Percentiles rank a stretch among this genome's conserved stretches.
Conservation (phyloP, 2,888 invertebrate genomes). For the Hylaea fasciaria region DNA sequence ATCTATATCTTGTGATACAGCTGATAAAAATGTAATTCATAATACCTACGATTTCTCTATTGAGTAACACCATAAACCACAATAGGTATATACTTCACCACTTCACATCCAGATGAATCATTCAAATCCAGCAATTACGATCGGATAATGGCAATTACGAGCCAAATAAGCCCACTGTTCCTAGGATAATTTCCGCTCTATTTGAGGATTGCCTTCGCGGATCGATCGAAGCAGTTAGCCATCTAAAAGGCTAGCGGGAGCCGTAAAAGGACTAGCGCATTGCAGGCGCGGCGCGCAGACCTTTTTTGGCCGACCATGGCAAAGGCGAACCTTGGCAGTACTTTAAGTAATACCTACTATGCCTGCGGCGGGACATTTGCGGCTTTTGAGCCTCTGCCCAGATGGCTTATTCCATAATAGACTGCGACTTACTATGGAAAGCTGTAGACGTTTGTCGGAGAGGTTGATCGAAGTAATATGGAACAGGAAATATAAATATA, state of each 20-base stretch:
- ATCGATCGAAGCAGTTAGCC: constrained; percentile 55
- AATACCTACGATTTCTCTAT: too few species aligned
- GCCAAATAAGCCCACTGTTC: constrained; percentile 26
- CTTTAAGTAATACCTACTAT: too few species aligned
- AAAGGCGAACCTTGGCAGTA: constrained; percentile 60
- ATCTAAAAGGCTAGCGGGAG: constrained; percentile 66
- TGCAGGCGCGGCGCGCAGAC: constrained; percentile 60
- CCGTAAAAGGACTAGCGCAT: constrained; percentile 75
- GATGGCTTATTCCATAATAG: constrained; percentile 45
- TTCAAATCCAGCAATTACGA: not conserved
- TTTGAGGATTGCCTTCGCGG: constrained; percentile 59
- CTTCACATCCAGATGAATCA: too few species aligned
- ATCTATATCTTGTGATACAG: too few species aligned
- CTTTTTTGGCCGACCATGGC: constrained; percentile 73
- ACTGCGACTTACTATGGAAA: constrained; percentile 41
- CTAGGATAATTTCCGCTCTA: constrained; percentile 50
- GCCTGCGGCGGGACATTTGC: constrained; percentile 23
- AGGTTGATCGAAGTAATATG: not conserved
- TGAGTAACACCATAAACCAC: too few species aligned
- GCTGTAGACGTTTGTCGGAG: constrained; percentile 8
- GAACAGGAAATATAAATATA: too few species aligned
- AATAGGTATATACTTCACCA: too few species aligned
- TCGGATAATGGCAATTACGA: constrained; percentile 10
- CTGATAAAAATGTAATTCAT: too few species aligned
- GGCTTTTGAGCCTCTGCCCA: constrained; percentile 37